Evolutionary conservation across 2,113 vertebrate genomes (phyloP).

Genomic region (Cinclus cinclus): DNA sequence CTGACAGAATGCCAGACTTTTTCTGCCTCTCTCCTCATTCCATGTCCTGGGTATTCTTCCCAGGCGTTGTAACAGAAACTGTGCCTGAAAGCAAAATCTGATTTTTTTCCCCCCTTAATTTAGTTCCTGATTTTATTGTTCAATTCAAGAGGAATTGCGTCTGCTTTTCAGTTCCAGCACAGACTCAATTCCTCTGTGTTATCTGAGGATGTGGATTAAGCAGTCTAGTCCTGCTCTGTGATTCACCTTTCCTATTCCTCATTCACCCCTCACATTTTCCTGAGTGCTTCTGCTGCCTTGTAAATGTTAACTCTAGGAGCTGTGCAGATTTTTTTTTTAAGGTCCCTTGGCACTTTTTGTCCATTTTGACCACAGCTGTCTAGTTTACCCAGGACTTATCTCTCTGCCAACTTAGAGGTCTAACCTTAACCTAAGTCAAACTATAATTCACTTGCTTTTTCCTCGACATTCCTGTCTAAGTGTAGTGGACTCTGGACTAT

Average conservation of each 20-base stretch:
- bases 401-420: neutral
- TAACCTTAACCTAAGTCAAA: constrained; percentile 30
- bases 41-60: neutral
- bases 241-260: neutral
- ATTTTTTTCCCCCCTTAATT: neutral
- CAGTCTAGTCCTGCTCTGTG: neutral
- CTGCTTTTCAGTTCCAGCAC: neutral
- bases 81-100: neutral
- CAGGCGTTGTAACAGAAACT: neutral
- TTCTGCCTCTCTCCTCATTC: neutral
- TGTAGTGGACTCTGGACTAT: neutral
- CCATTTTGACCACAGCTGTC: constrained; percentile 6
- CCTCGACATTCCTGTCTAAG: neutral
- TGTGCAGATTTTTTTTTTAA: neutral
- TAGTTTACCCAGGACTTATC: constrained; percentile 34
- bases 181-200: neutral
- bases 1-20: neutral
- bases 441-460: constrained; percentile 39
- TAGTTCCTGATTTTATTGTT: neutral
- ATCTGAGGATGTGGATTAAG: neutral
- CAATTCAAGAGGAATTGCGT: neutral
- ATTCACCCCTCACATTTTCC: neutral
- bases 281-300: neutral
- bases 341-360: neutral
- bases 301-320: neutral